phyloP scores from a whole-genome alignment of 2,113 vertebrate genomes.

The Probosciger aterrimus region DNA sequence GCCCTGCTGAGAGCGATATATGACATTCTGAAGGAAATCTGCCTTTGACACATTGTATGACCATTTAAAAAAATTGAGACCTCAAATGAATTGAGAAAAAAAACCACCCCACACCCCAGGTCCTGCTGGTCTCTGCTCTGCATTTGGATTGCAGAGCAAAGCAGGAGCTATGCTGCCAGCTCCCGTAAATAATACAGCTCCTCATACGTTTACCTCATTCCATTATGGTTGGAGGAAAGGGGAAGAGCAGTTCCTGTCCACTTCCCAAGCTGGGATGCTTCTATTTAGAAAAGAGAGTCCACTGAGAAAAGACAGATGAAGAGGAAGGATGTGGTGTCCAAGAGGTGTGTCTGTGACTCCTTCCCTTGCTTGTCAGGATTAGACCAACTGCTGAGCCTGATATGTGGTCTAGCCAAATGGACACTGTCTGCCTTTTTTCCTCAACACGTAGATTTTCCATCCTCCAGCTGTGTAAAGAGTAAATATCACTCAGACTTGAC shows the following conservation, averaged over 20 bases:
- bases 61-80: neutral
- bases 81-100: neutral
- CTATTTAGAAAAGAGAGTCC: neutral
- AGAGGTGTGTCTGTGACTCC: neutral
- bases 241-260: neutral
- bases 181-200: neutral
- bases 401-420: neutral
- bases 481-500: neutral
- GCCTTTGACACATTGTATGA: conserved; percentile 10
- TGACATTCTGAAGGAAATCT: conserved; percentile 33
- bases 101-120: fast-evolving
- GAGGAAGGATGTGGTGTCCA: neutral
- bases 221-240: neutral
- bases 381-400: neutral
- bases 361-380: neutral
- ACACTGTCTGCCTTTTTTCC: neutral
- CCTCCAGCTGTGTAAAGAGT: neutral
- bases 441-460: neutral
- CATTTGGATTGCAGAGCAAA: neutral
- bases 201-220: neutral
- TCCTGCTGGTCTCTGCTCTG: neutral
- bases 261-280: neutral
- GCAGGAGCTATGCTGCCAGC: neutral
- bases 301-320: neutral
- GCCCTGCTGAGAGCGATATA: conserved; percentile 5